A percentile compares a stretch with the other conserved stretches of the same genome.
Conservation (phyloP, 37 sponge, comb jelly and placozoan species). For the Theonella swinhoei region DNA sequence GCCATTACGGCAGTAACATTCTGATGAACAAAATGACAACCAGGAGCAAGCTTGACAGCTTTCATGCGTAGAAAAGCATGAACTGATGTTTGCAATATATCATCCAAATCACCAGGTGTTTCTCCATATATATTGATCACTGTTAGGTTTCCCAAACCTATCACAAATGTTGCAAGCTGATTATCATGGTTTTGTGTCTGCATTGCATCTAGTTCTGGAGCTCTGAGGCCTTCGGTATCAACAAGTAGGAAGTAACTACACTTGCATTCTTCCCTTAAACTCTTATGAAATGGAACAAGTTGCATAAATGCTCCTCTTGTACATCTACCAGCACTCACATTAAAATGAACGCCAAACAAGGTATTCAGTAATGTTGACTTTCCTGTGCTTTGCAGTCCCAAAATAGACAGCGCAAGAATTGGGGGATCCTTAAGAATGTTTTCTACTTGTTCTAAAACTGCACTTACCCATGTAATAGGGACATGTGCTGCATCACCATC, state of each 20-base stretch:
- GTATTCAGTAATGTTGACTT: slow-evolving; percentile 58
- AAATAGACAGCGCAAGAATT: slow-evolving; percentile 10
- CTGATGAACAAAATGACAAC: slow-evolving; percentile 57
- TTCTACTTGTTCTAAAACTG: slow-evolving; percentile 22
- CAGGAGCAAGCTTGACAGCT: slow-evolving; percentile 5
- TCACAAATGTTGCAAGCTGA: slow-evolving; percentile 45
- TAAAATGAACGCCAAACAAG: slow-evolving; percentile 37
- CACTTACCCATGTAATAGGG: slow-evolving; percentile 32
- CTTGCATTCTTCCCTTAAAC: neutral
- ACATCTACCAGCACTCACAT: slow-evolving; percentile 49
- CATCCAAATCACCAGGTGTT: slow-evolving; percentile 25
- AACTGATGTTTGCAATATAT: slow-evolving; percentile 40
- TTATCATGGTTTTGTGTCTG: slow-evolving; percentile 31
- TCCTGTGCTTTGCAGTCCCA: slow-evolving; percentile 43
- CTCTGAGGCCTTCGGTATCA: slow-evolving; percentile 52
- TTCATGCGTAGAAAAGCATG: slow-evolving; percentile 57
- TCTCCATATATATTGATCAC: slow-evolving; percentile 56
- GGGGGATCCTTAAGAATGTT: neutral
- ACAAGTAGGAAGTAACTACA: slow-evolving; percentile 33
- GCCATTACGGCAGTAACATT: slow-evolving; percentile 26
- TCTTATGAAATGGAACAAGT: slow-evolving; percentile 17
- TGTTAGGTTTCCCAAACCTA: slow-evolving; percentile 40
- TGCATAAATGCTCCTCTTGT: slow-evolving; percentile 51
- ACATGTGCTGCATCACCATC: slow-evolving; percentile 58
- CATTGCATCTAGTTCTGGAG: slow-evolving; percentile 28